Evolutionary conservation across 2,797 vertebrate genomes (phyloP), one percentile per base, ranked within the genome.

Genomic region (Gallinago nigripennis): DNA sequence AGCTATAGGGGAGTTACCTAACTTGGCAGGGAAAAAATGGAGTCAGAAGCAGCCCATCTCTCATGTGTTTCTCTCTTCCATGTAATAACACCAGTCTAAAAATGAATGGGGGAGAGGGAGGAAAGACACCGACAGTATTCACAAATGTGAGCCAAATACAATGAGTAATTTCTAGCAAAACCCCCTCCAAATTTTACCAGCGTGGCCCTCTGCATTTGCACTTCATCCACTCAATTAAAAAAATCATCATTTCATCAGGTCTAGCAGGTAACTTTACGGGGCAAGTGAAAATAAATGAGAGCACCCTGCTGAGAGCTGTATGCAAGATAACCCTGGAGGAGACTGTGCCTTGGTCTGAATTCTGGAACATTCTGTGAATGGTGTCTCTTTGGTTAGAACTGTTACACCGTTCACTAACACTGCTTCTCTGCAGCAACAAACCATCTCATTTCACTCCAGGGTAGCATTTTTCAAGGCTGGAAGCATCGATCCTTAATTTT

Each of bases 401-500:
- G 6, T 12, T 28, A 24, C n/a, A 19, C 23, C 25, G 80, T 60
- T 14, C 3, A 27, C 31, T 84, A 30, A 50, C 20, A 61, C 80
- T 84, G 79, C 92, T 75, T 63, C 88, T 92, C 61, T 41, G 13
- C 56, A 76, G 39, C 35, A 82, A 82, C 45, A 45, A 71, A 90
- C 95, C 92, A 28, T 64, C 48, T 56, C 19, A 5, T 73, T 73
- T 64, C 45, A n/a, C n/a, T 54, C 41, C 57, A 43, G 16, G 1
- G 76, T 58, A 72, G 93, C 90, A 31, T 95, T 97, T 96, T 57
- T 88, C 86, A 91, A 80, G 92, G 61, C 66, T 96, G 92, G 84
- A 88, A 92, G 48, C 87, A 37, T 80, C 95, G 87, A 64, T 87
- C 91, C 92, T 89, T 92, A 53, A 41, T 56, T 89, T 80, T 24